Evolutionary conservation across 1,140 invertebrate genomes (phyloP).

Genomic region (Holcopasites calliopsidis): DNA sequence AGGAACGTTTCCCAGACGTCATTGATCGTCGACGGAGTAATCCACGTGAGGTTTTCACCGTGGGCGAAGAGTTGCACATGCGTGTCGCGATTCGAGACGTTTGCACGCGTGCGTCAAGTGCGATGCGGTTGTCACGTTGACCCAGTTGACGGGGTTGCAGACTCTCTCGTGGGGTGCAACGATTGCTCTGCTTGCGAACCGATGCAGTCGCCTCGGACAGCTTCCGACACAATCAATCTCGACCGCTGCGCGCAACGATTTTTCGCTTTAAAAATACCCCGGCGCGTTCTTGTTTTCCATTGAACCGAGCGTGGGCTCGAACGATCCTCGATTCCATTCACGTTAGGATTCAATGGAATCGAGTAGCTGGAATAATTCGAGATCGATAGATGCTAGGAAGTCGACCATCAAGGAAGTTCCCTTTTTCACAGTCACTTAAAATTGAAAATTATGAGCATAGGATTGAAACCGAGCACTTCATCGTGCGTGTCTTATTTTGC

Average conservation of each 20-base stretch:
- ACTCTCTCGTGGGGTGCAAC: conserved; percentile 17
- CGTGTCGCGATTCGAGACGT: conserved; percentile 36
- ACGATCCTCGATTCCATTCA: conserved; percentile 2
- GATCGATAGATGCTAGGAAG: neutral
- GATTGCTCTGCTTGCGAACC: conserved; percentile 27
- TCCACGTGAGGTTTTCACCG: conserved; percentile 11
- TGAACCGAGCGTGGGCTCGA: neutral
- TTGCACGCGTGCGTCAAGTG: conserved; percentile 56
- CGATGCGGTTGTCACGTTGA: conserved; percentile 59
- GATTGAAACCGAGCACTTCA: too few species aligned
- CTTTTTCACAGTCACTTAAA: too few species aligned
- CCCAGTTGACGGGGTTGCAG: conserved; percentile 56
- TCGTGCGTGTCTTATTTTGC: too few species aligned
- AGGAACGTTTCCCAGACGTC: conserved; percentile 5
- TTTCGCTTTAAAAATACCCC: neutral
- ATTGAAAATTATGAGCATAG: too few species aligned
- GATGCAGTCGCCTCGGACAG: conserved; percentile 21
- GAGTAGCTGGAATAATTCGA: neutral
- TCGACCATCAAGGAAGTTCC: neutral
- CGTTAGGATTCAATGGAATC: neutral
- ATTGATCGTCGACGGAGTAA: conserved; percentile 29
- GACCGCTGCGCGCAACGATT: neutral
- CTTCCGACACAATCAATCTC: neutral
- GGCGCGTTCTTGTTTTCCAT: conserved; percentile 1
- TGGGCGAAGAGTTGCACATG: conserved; percentile 45